A percentile compares a stretch with the other conserved stretches of the same genome.
Evolutionary conservation across 2,113 vertebrate genomes (phyloP).

Genomic region (Forbesichthys papilliferus): DNA sequence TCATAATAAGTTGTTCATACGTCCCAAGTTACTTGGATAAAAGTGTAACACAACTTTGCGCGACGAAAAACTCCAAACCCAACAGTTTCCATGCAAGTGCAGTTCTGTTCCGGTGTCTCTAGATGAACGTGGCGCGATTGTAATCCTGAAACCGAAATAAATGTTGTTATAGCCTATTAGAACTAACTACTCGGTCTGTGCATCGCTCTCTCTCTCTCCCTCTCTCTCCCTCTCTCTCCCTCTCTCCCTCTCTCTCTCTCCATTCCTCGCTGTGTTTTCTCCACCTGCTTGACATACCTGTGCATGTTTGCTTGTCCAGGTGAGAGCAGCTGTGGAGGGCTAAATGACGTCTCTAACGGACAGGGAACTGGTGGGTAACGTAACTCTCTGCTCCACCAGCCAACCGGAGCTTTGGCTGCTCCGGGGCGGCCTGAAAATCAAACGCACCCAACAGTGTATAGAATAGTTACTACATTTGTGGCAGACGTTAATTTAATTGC

Average conservation of each 20-base stretch:
- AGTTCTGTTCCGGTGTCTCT: background rate
- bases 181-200: too few relatives aligned
- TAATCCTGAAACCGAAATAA: background rate
- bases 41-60: too few relatives aligned
- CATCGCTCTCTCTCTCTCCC: background rate
- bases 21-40: too few relatives aligned
- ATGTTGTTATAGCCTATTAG: too few relatives aligned
- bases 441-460: background rate
- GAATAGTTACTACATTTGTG: background rate
- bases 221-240: conserved; percentile 3
- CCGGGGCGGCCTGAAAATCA: background rate
- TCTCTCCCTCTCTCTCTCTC: background rate
- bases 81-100: too few relatives aligned
- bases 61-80: too few relatives aligned
- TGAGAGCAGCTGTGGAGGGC: conserved; percentile 78
- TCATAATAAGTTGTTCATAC: too few relatives aligned
- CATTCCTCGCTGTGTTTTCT: background rate
- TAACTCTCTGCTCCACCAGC: conserved; percentile 58
- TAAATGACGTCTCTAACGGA: conserved; percentile 69
- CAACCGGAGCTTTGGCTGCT: conserved; percentile 22
- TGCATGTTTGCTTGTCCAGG: conserved; percentile 81
- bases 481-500: too few relatives aligned
- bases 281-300: conserved; percentile 32
- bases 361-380: conserved; percentile 77
- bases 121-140: background rate